Base-by-base conservation (phyloP, 2,113 vertebrate species). In the Antigone vipio region DNA sequence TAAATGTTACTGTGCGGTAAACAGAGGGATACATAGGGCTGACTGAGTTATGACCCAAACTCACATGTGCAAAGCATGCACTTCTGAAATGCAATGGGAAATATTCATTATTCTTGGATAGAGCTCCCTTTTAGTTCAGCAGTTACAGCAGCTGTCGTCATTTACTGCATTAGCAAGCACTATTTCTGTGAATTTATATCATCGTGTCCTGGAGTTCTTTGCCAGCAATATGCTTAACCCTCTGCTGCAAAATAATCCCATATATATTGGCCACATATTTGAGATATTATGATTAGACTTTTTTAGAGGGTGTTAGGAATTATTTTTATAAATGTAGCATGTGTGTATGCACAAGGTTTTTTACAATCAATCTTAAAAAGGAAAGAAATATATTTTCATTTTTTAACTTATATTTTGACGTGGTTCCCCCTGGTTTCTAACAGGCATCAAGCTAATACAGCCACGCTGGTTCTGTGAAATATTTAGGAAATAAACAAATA, bases 111-210 rank as follows among this genome's bases (percentile, higher is more conserved):
- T 90, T 95, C 92, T 95, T 89, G 95, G 95, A 97, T 35, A 95
- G 89, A 45, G 93, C 89, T 97, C 94, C 71, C 86, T 87, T 79
- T 90, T 94, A 97, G 96, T 42, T 80, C 97, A 91, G 94, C 91
- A 66, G 82, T 84, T 88, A 32, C 18, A 68, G 98, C 97, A 98
- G 97, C 97, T 97, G 97, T 86, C 89, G 18, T 93, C 92, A 69
- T 95, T 90, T 82, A 96, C 89, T 94, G 91, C 92, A 95, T 92
- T 94, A 95, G 72, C 83, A 89, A 96, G 91, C 77, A 77, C 92
- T 53, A 2, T 91, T 97, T 94, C 92, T 94, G 92, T 93, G 95
- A 96, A 97, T 96, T 91, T 95, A 94, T 96, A 90, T 60, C 92
- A 49, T 60, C 29, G 20, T 92, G 93, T 53, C 85, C 87, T 22